Percentiles rank a stretch among this genome's conserved stretches.
phyloP scores from a whole-genome alignment of 2,888 invertebrate genomes.

The Gnatocerus cornutus region DNA sequence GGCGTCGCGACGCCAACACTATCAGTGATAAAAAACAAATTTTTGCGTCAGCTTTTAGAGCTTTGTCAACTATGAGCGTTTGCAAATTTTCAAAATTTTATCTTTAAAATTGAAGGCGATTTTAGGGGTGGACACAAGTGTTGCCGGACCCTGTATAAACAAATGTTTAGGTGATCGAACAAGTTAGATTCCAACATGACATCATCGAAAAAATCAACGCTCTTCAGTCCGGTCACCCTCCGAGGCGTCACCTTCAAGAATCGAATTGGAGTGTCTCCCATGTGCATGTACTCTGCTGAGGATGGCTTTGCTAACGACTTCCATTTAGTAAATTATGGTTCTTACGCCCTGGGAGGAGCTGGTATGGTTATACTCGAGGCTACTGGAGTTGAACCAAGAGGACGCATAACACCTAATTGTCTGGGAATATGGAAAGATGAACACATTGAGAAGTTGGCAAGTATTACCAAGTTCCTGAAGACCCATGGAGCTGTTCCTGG shows the following conservation, averaged over 20 bases:
- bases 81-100: too few relatives aligned
- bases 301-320: neutral
- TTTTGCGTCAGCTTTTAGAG: too few relatives aligned
- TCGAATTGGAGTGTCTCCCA: neutral
- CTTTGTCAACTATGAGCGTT: too few relatives aligned
- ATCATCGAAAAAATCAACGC: neutral
- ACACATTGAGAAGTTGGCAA: neutral
- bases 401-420: neutral
- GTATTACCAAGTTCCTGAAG: neutral
- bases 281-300: neutral
- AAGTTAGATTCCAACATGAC: neutral
- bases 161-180: neutral
- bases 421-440: neutral
- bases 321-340: neutral
- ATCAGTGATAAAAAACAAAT: too few relatives aligned
- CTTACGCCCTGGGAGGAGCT: neutral
- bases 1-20: too few relatives aligned
- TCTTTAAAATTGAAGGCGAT: too few relatives aligned
- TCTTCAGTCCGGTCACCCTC: neutral
- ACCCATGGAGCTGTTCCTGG: neutral
- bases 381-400: neutral
- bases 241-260: neutral
- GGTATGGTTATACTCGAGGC: neutral
- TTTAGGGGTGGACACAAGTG: too few relatives aligned
- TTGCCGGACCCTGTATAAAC: too few relatives aligned